Evolutionary conservation across 1,140 invertebrate genomes (phyloP).

Genomic region (Trichogramma pretiosum): DNA sequence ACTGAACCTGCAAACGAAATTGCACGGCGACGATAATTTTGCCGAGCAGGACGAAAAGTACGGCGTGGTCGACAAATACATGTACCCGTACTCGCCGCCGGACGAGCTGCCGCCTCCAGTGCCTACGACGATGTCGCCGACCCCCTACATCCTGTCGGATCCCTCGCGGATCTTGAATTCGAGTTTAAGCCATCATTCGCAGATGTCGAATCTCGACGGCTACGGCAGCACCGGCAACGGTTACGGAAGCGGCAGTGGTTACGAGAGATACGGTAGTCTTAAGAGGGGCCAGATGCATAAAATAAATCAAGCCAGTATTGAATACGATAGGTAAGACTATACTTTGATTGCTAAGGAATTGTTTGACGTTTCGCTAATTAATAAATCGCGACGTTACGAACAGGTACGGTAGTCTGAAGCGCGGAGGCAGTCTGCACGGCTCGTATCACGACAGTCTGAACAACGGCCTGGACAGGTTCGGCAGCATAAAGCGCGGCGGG

Average conservation of each 20-base stretch:
- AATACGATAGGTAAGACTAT: constrained; percentile 9
- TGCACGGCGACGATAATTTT: constrained; percentile 55
- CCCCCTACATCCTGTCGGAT: constrained; percentile 44
- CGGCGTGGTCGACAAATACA: constrained; percentile 66
- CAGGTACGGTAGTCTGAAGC: constrained; percentile 39
- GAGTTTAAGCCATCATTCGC: constrained; percentile 47
- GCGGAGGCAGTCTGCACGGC: constrained; percentile 37
- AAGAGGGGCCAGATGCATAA: constrained; percentile 11
- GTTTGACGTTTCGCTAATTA: background rate
- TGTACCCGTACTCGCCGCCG: constrained; percentile 63
- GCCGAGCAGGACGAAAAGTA: constrained; percentile 64
- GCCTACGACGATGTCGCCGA: constrained; percentile 41
- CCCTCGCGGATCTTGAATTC: constrained; percentile 40
- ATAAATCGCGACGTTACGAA: constrained; percentile 23
- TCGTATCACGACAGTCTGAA: constrained; percentile 40
- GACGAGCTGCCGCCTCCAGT: constrained; percentile 32
- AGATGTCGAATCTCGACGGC: constrained; percentile 44
- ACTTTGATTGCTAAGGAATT: background rate
- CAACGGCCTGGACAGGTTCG: constrained; percentile 33
- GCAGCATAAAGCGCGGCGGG: constrained; percentile 35
- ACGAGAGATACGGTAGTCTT: constrained; percentile 9
- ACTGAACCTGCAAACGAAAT: constrained; percentile 46
- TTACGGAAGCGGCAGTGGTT: constrained; percentile 11
- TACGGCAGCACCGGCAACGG: constrained; percentile 23
- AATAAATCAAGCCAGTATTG: constrained; percentile 5